Percentiles rank a stretch among this genome's conserved stretches.
Conservation (phyloP, 2,113 vertebrate genomes). For the Peromyscus polionotus region DNA sequence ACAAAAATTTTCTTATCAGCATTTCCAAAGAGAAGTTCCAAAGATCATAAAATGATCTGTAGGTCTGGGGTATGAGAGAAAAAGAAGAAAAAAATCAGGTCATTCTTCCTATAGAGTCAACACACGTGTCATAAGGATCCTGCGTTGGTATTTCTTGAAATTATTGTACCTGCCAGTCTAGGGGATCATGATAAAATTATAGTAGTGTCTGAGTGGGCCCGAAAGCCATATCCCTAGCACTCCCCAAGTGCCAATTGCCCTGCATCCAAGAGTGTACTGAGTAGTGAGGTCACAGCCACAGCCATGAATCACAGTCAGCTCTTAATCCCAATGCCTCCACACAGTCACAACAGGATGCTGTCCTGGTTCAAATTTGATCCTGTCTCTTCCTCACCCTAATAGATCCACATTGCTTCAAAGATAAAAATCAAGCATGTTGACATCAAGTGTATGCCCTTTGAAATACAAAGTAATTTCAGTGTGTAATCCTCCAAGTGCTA, state of each 20-base stretch:
- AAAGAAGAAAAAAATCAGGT: neutral
- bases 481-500: neutral
- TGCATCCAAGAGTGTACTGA: neutral
- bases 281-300: neutral
- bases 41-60: neutral
- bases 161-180: neutral
- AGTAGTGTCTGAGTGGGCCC: neutral
- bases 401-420: neutral
- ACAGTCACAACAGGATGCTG: too few species aligned
- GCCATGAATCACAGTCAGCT: neutral
- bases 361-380: neutral
- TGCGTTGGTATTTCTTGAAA: neutral
- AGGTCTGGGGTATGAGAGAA: neutral
- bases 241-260: neutral
- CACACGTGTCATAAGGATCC: neutral
- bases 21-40: slow-evolving; percentile 9
- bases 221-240: neutral
- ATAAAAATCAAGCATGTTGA: neutral
- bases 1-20: neutral
- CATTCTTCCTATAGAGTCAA: neutral
- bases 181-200: neutral
- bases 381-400: neutral
- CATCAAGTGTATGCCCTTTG: neutral
- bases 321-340: neutral
- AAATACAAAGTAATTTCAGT: neutral